Conservation (phyloP, 2,888 invertebrate species). For the Cryptosula pallasiana region DNA sequence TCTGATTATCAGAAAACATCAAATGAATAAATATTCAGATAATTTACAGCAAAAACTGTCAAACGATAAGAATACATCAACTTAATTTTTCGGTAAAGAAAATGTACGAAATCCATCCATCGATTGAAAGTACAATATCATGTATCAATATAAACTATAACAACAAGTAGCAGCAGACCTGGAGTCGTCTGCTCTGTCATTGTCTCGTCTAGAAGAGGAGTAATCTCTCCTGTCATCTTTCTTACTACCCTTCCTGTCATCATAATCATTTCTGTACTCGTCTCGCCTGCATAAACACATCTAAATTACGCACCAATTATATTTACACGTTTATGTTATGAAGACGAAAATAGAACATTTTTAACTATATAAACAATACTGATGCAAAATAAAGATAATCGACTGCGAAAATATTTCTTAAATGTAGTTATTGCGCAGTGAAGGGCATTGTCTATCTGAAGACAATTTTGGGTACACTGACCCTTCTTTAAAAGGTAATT, state of each 20-base stretch:
- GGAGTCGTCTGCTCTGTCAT: not conserved
- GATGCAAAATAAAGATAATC: no score
- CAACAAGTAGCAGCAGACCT: not conserved
- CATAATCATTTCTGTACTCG: not conserved
- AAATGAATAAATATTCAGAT: not conserved
- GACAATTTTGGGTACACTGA: no score
- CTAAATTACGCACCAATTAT: not conserved
- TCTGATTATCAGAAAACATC: not conserved
- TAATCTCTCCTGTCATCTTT: constrained; percentile 17
- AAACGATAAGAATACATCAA: no score
- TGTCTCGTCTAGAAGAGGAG: not conserved
- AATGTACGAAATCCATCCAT: no score
- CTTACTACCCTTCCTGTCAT: not conserved
- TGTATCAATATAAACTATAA: no score
- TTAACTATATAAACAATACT: not conserved
- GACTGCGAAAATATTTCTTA: no score
- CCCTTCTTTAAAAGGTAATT: no score
- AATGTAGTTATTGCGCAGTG: no score
- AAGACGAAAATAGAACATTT: not conserved
- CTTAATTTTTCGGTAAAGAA: no score
- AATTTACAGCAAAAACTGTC: no score
- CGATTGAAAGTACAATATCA: no score
- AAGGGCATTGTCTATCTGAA: no score
- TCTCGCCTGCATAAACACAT: not conserved
- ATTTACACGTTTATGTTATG: not conserved